phyloP scores from a whole-genome alignment of 1,140 invertebrate genomes.

The Spodoptera litura region DNA sequence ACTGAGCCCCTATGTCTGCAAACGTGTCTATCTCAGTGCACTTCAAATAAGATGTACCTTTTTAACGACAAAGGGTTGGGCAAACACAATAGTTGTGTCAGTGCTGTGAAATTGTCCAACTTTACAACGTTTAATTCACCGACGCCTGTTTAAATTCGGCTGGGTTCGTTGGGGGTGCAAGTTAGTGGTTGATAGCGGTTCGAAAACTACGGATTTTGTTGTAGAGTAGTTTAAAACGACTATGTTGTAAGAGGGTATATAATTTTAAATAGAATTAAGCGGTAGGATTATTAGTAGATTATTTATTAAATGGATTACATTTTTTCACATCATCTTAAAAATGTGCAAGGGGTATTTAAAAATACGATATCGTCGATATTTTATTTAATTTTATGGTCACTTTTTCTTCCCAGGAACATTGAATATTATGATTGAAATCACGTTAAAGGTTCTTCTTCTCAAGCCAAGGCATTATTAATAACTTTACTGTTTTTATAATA shows the following conservation, averaged over 20 bases:
- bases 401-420: too few relatives aligned
- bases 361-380: too few relatives aligned
- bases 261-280: too few relatives aligned
- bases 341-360: too few relatives aligned
- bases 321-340: too few relatives aligned
- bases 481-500: too few relatives aligned
- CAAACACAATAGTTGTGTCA: constrained; percentile 58
- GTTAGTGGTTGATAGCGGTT: constrained; percentile 13
- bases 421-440: too few relatives aligned
- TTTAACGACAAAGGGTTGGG: constrained; percentile 54
- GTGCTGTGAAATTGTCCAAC: constrained; percentile 57
- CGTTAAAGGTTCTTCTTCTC: too few relatives aligned
- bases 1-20: neutral
- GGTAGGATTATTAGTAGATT: too few relatives aligned
- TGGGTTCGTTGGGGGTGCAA: constrained; percentile 45
- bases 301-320: too few relatives aligned
- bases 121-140: constrained; percentile 59
- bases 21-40: neutral
- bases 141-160: constrained; percentile 63
- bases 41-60: constrained; percentile 35
- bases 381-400: too few relatives aligned
- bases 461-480: too few relatives aligned
- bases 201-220: neutral
- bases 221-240: neutral
- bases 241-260: neutral